Evolutionary conservation across 2,113 vertebrate genomes (phyloP), one percentile per base, ranked within the genome.

Genomic region (Hippocampus abdominalis): DNA sequence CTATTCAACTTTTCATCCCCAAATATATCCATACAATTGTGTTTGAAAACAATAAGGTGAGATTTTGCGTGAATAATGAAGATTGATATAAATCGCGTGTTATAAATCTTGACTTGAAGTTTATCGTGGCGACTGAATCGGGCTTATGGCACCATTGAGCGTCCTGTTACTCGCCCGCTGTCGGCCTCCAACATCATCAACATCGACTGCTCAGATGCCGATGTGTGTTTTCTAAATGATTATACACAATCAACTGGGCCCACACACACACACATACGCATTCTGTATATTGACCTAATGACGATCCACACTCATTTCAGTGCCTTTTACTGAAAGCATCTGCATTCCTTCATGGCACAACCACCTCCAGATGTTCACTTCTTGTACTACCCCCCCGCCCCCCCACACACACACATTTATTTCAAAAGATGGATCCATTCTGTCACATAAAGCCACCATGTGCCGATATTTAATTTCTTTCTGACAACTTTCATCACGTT

Each of bases 281-380:
- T 20, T 68, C 32, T 44, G 36, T 23, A 32, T 39, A 27, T 67
- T 73, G 44, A 62, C 51, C 25, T 67, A 54, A 66, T 66, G 65
- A 79, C 73, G 75, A 36, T 70, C 49, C 75, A 56, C 48, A 64
- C 74, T 71, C 56, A 39, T 18, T 76, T 66, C 59, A 74, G 71
- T 74, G 61, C 66, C 63, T 76, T 44, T 48, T 15, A 69, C 62
- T 81, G 69, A 69, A 46, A 63, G 67, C 32, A n/a, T 61, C 71
- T 81, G 70, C 69, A 78, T 87, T 83, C 78, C 68, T 69, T 83
- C 68, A 70, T 77, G 71, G 61, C 75, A 86, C 74, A 81, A 87
- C 70, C 71, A 70, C 74, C 81, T 85, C 84, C 73, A 87, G 85
- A 85, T 85, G 82, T 81, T 73, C 12, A 66, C 66, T 66, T 81